Conservation (phyloP, 1,140 invertebrate species). For the Trichogramma pretiosum region DNA sequence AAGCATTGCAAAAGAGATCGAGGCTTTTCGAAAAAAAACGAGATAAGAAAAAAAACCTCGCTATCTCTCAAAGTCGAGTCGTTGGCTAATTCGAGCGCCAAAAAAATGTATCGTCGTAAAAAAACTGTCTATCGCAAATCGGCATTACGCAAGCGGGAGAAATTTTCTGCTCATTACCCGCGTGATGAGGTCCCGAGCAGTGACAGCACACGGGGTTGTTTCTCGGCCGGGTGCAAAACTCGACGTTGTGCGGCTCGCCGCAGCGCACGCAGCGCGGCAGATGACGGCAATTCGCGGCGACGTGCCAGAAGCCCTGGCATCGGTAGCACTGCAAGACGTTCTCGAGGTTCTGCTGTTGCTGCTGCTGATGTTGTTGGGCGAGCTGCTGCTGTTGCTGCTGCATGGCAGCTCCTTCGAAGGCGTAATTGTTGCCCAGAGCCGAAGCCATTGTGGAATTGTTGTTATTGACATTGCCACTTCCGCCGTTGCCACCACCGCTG, state of each 20-base stretch:
- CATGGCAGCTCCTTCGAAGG: background rate
- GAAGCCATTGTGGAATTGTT: too few species aligned
- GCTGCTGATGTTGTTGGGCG: constrained; percentile 1
- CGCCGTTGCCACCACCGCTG: constrained; percentile 22
- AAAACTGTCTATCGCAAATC: too few species aligned
- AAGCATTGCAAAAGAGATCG: too few species aligned
- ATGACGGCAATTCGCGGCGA: constrained; percentile 46
- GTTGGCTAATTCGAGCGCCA: too few species aligned
- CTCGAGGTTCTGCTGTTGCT: constrained; percentile 27
- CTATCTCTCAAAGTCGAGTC: too few species aligned
- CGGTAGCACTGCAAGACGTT: constrained; percentile 43
- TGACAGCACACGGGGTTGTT: constrained; percentile 48
- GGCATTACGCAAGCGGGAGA: too few species aligned
- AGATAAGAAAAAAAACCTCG: background rate
- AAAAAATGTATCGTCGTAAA: too few species aligned
- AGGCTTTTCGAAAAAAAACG: constrained; percentile 3
- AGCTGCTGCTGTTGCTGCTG: background rate
- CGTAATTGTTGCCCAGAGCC: background rate
- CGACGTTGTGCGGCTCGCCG: constrained; percentile 45
- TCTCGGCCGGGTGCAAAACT: constrained; percentile 42
- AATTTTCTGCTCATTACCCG: too few species aligned
- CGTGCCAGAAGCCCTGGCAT: constrained; percentile 51
- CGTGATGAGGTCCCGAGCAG: constrained; percentile 48
- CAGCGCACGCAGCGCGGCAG: constrained; percentile 47
- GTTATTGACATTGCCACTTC: background rate